These are phyloP conservation scores for Crotalus adamanteus DNA, from an alignment of 2,797 vertebrate species.

Conservation along the genomic window DNA sequence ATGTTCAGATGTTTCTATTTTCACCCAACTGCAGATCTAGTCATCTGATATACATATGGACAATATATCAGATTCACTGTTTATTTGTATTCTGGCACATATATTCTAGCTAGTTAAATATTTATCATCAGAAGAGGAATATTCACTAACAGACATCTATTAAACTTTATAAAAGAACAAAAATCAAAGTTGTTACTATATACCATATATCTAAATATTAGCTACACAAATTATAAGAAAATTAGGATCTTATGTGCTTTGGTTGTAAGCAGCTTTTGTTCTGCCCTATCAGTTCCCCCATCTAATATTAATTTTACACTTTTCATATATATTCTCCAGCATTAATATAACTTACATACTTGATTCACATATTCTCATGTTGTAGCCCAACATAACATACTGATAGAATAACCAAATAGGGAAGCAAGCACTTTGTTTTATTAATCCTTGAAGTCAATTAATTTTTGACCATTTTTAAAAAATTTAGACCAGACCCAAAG, in stretches of 20 bases:
- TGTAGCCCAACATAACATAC: constrained; percentile 41
- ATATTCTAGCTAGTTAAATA: neutral
- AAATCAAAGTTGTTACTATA: constrained; percentile 6
- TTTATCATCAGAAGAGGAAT: neutral
- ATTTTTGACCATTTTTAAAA: neutral
- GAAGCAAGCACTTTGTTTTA: neutral
- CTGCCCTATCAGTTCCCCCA: constrained; percentile 53
- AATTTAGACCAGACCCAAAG: neutral
- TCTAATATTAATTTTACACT: constrained; percentile 47
- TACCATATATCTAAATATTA: constrained; percentile 52
- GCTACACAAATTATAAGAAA: constrained; percentile 51
- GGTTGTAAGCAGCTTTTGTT: constrained; percentile 55
- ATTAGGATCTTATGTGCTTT: constrained; percentile 52
- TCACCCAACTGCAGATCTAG: neutral
- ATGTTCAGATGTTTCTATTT: neutral
- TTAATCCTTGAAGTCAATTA: neutral
- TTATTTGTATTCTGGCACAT: neutral
- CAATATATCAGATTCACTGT: neutral
- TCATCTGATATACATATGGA: neutral
- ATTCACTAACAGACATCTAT: neutral
- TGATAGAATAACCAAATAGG: constrained; percentile 24
- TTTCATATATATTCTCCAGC: constrained; percentile 56
- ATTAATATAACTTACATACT: constrained; percentile 51
- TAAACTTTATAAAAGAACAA: neutral
- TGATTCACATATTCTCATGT: constrained; percentile 26